Base-by-base conservation (phyloP, 30 jellyfish, hydroid and myxozoan species). In the Hydra vulgaris region DNA sequence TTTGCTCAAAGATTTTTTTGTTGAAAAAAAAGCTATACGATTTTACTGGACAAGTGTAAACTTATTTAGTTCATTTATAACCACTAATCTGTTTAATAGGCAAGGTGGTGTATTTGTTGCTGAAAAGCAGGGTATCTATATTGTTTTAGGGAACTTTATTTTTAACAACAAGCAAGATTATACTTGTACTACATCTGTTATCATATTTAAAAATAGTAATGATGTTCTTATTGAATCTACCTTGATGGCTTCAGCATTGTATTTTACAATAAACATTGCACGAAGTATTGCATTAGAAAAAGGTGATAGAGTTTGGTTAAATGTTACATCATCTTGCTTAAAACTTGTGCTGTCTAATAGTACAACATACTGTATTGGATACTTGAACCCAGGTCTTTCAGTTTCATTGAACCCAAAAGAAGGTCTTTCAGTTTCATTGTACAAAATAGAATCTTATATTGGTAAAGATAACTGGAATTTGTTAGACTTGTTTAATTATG, bases 141-240 rank as follows among this genome's bases (percentile, higher is more conserved):
- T 68, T 68, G 27, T 68, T 68, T 23, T n/a, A 68, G 75, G 75
- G 75, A 68, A 68, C 16, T 68, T 68, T 15, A 15, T 68, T n/a
- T 68, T 68, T 68, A 23, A n/a, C 25, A 68, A 68, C 27, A 23
- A 68, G 16, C 75, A 20, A 68, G 25, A 68, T 1, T 68, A 68
- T 68, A 3, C 8, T 7, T 68, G 75, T 16, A n/a, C 75, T 68
- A 16, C 16, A 15, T 68, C 75, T n/a, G 75, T 68, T 23, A 3
- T n/a, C 16, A 15, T 68, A 68, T 23, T 68, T 4, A 20, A 68
- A 68, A 68, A 68, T 68, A 68, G 15, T 16, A n/a, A 68, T 23
- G 75, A 68, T 3, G 27, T 23, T 15, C 25, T 68, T n/a, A 23
- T 68, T 20, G 26, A 68, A 68, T 68, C 75, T 1, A 68, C 75